Evolutionary conservation across 2,797 vertebrate genomes (phyloP), one percentile per base, ranked within the genome.

Genomic region (Eupleurogrammus muticus): DNA sequence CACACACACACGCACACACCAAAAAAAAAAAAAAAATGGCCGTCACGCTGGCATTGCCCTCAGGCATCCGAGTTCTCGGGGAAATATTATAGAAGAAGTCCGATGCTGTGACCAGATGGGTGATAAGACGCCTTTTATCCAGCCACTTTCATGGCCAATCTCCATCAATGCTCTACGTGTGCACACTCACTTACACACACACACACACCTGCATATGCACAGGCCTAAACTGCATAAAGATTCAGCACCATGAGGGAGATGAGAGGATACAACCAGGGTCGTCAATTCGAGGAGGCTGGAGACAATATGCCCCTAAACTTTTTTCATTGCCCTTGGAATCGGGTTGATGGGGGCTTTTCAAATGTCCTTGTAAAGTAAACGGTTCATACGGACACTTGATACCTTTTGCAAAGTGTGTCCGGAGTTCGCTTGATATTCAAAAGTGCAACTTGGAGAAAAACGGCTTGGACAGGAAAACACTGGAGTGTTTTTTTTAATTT

Each of bases 71-170:
- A 58, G 62, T 58, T 64, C 64, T 54, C 13, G 59, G 61, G 78
- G 78, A 89, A 86, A 90, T 84, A 88, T 79, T 85, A 78, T 85
- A 91, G 90, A 78, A 84, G 55, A 84, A 50, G 83, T 71, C 68
- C 82, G 67, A 77, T 50, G 62, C 84, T 66, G 59, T 16, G 13
- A 70, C 69, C 74, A 85, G 70, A 92, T 84, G 81, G 79, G 61
- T 21, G 82, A 89, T 84, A 82, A 89, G 82, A 82, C 69, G 28
- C 20, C 66, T 66, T 68, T 66, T 70, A 68, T 75, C 64, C 50
- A 69, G 63, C 73, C 80, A 85, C 74, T 79, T 83, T 84, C 82
- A 78, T 42, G 53, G 53, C 76, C 71, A 84, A 82, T 84, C 73
- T 78, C 63, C 71, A 77, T 77, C 75, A 62, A 69, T 47, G 49